Percentiles rank a stretch among this genome's conserved stretches.
These are phyloP conservation scores for Hypolimnas misippus DNA, from an alignment of 2,888 invertebrate species.

Conservation along the genomic window DNA sequence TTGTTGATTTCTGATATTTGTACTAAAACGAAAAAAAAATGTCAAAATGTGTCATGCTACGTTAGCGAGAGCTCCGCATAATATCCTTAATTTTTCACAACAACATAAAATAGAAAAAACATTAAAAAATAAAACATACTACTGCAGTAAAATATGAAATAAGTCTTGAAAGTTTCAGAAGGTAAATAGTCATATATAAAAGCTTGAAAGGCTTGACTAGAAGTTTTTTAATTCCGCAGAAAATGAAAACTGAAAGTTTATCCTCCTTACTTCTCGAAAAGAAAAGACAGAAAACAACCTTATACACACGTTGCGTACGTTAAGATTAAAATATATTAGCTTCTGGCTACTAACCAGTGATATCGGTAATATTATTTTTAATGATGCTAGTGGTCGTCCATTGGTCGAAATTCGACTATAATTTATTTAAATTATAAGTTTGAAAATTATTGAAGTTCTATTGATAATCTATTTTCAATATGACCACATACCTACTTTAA, in stretches of 20 bases:
- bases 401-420: too few species aligned
- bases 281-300: background rate
- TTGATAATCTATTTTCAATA: too few species aligned
- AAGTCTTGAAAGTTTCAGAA: constrained; percentile 1
- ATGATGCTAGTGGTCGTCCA: too few species aligned
- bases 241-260: constrained; percentile 10
- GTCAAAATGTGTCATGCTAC: too few species aligned
- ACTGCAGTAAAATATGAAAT: constrained; percentile 7
- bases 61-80: too few species aligned
- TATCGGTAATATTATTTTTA: too few species aligned
- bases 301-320: background rate
- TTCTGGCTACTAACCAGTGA: too few species aligned
- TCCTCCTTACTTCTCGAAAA: background rate
- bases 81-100: background rate
- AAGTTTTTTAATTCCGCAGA: constrained; percentile 17
- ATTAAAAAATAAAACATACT: background rate
- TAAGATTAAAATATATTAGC: background rate
- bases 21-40: too few species aligned
- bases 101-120: background rate
- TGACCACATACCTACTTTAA: too few species aligned
- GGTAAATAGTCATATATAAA: constrained; percentile 10
- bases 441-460: too few species aligned
- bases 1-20: too few species aligned
- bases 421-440: too few species aligned
- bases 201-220: constrained; percentile 8